phyloP scores from a whole-genome alignment of 2,113 vertebrate species.

The Acrocephalus kingi region DNA sequence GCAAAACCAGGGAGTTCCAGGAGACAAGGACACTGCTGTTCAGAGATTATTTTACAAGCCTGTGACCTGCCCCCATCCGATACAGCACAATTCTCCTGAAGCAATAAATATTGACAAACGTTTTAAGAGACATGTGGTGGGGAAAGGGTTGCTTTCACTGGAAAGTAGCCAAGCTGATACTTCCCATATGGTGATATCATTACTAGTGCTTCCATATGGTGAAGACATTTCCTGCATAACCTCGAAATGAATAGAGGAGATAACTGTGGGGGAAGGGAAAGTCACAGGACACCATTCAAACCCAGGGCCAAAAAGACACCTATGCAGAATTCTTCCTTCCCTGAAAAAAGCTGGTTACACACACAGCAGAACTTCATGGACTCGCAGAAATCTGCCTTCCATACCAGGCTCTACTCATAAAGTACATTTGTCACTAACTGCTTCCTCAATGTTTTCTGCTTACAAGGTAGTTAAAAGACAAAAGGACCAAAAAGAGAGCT shows the following conservation, averaged over 20 bases:
- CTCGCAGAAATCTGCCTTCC: neutral
- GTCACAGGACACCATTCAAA: neutral
- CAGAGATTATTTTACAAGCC: neutral
- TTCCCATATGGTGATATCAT: slow-evolving; percentile 45
- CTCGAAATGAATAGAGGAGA: neutral
- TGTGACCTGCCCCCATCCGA: neutral
- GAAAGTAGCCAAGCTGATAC: slow-evolving; percentile 34
- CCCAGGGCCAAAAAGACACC: neutral
- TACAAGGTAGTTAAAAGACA: neutral
- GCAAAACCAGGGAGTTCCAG: neutral
- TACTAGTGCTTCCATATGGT: slow-evolving; percentile 27
- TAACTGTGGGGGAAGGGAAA: neutral
- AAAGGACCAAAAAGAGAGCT: neutral
- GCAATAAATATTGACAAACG: slow-evolving; percentile 10
- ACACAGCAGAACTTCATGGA: neutral
- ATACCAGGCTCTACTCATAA: neutral
- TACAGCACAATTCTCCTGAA: neutral
- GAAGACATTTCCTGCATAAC: slow-evolving; percentile 49
- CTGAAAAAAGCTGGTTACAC: neutral
- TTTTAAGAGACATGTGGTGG: neutral
- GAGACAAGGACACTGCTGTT: neutral
- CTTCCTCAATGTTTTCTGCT: neutral
- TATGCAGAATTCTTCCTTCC: neutral
- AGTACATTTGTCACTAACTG: neutral
- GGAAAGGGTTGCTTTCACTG: slow-evolving; percentile 38